phyloP scores from a whole-genome alignment of 2,113 vertebrate genomes.

The Galemys pyrenaicus region DNA sequence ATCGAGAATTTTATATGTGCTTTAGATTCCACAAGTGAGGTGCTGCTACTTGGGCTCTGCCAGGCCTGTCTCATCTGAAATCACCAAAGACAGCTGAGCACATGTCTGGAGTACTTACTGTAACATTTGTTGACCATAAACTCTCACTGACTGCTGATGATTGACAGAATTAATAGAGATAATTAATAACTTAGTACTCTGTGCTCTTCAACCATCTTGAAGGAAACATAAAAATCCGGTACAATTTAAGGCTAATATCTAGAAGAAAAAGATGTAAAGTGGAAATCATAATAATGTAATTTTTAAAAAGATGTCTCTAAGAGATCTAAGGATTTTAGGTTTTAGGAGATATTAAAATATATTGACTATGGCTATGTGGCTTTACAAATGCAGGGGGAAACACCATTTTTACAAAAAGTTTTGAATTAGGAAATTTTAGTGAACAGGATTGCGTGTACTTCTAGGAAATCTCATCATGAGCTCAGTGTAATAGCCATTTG shows the following conservation, averaged over 20 bases:
- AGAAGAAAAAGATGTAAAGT: not conserved
- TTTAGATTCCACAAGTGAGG: not conserved
- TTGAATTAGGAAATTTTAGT: constrained; percentile 47
- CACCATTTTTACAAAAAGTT: constrained; percentile 34
- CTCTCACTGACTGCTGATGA: not conserved
- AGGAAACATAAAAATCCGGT: not conserved
- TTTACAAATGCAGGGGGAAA: constrained; percentile 1
- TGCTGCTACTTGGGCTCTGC: not conserved
- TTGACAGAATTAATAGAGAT: not conserved
- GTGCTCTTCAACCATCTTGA: not conserved
- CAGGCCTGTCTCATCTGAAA: too few relatives aligned
- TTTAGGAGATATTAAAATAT: not conserved
- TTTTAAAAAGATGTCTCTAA: not conserved
- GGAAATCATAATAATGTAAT: constrained; percentile 32
- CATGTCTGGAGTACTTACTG: not conserved
- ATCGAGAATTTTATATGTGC: not conserved
- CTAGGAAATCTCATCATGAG: constrained; percentile 74
- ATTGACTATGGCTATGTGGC: not conserved
- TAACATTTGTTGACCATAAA: not conserved
- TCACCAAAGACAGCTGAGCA: not conserved
- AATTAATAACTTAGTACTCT: not conserved
- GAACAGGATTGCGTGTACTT: constrained; percentile 57
- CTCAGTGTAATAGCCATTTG: constrained; percentile 66
- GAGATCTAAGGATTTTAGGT: not conserved
- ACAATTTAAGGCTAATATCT: not conserved